phyloP scores from a whole-genome alignment of 2,888 invertebrate species.

The Ennomos fuscantarius region DNA sequence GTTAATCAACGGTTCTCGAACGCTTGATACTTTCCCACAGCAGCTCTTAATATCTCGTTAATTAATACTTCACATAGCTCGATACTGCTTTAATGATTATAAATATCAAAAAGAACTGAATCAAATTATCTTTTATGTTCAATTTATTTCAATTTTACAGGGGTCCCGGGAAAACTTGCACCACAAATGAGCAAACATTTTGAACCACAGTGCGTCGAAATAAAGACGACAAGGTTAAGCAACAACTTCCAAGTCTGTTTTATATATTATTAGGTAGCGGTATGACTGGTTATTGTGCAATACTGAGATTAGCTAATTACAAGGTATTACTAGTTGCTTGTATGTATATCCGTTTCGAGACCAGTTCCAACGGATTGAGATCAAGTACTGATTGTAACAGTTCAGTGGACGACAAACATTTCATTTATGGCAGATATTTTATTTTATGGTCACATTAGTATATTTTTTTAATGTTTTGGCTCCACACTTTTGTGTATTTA shows the following conservation, averaged over 20 bases:
- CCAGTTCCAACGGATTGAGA: conserved; percentile 23
- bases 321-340: conserved; percentile 40
- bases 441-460: not conserved
- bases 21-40: conserved; percentile 31
- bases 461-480: too few relatives aligned
- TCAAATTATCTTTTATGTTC: conserved; percentile 48
- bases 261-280: conserved; percentile 32
- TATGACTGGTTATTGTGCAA: conserved; percentile 53
- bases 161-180: conserved; percentile 19
- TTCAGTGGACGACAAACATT: conserved; percentile 11
- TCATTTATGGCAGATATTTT: not conserved
- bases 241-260: conserved; percentile 1
- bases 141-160: conserved; percentile 47
- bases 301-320: conserved; percentile 57
- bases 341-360: conserved; percentile 32
- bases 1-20: conserved; percentile 12
- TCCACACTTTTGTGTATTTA: too few relatives aligned
- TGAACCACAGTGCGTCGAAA: conserved; percentile 3
- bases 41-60: conserved; percentile 11
- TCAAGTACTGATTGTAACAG: conserved; percentile 14
- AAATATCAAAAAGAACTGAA: conserved; percentile 42
- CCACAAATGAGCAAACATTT: not conserved
- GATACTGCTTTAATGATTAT: conserved; percentile 34
- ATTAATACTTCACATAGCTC: conserved; percentile 31
- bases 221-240: conserved; percentile 21